Percentiles rank a stretch among this genome's conserved stretches.
These are phyloP conservation scores for Alsophila aescularia DNA, from an alignment of 2,888 invertebrate species.

Conservation along the genomic window DNA sequence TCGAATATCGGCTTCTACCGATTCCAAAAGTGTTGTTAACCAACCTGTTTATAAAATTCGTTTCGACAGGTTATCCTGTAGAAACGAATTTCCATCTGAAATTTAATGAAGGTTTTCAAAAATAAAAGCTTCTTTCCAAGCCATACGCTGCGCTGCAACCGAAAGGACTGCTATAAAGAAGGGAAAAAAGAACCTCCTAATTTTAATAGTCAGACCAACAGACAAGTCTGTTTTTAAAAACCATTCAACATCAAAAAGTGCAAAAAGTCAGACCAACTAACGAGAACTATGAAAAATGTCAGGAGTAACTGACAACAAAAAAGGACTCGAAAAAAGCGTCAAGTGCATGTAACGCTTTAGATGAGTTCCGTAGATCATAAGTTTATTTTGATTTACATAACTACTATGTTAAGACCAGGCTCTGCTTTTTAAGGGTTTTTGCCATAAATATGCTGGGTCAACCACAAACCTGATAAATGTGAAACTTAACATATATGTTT, in stretches of 20 bases:
- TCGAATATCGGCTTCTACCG: not conserved
- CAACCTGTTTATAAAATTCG: too few relatives aligned
- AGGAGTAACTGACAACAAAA: constrained; percentile 40
- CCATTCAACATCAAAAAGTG: constrained; percentile 38
- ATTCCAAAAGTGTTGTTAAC: not conserved
- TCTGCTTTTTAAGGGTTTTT: too few relatives aligned
- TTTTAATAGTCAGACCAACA: constrained; percentile 47
- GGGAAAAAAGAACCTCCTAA: constrained; percentile 37
- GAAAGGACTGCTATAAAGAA: constrained; percentile 14
- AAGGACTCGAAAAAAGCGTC: constrained; percentile 30
- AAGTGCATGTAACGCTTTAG: constrained; percentile 4
- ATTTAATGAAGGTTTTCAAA: constrained; percentile 9
- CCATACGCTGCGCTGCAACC: constrained; percentile 6
- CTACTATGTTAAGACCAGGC: too few relatives aligned
- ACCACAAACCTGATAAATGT: too few relatives aligned
- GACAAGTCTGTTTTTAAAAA: constrained; percentile 42
- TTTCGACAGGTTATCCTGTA: not conserved
- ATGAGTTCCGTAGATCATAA: not conserved
- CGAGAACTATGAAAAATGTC: constrained; percentile 53
- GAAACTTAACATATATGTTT: too few relatives aligned
- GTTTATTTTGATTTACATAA: too few relatives aligned
- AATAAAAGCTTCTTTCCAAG: constrained; percentile 27
- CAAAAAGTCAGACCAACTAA: constrained; percentile 44
- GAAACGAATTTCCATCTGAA: not conserved
- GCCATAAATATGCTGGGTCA: too few relatives aligned